These are phyloP conservation scores for Saguinus midas DNA, from an alignment of 2,113 vertebrate genomes.

Conservation along the genomic window DNA sequence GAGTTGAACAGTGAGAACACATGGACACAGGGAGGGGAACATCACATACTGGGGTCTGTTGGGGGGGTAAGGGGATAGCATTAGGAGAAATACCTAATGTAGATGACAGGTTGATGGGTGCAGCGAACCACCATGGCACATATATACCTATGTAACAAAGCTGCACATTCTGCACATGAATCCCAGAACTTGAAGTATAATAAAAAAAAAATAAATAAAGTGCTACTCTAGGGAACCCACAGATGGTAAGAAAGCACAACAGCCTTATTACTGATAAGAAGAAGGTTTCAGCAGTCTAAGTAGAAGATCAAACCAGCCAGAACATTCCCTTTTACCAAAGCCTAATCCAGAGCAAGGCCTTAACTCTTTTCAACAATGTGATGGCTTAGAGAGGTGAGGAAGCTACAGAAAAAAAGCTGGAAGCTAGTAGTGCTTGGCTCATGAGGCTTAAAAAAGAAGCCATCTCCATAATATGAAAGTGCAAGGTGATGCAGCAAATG, in stretches of 20 bases:
- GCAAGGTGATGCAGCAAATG: neutral
- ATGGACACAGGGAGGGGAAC: no score
- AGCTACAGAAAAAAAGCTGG: neutral
- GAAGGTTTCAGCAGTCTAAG: neutral
- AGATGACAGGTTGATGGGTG: no score
- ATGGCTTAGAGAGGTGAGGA: neutral
- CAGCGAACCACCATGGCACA: no score
- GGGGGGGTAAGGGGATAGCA: no score
- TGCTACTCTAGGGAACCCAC: neutral
- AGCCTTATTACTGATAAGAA: neutral
- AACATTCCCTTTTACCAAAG: neutral
- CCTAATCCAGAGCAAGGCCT: neutral
- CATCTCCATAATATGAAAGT: neutral
- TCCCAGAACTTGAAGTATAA: no score
- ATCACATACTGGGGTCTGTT: no score
- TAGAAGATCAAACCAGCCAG: neutral
- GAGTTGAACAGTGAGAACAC: no score
- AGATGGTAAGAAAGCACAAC: neutral
- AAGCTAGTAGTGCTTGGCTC: neutral
- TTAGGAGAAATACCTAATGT: no score
- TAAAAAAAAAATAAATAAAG: neutral
- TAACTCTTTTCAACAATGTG: neutral
- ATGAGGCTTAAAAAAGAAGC: neutral
- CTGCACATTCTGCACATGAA: no score
- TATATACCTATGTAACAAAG: no score